phyloP scores from a whole-genome alignment of 2,113 vertebrate genomes.

The Loxodonta africana region DNA sequence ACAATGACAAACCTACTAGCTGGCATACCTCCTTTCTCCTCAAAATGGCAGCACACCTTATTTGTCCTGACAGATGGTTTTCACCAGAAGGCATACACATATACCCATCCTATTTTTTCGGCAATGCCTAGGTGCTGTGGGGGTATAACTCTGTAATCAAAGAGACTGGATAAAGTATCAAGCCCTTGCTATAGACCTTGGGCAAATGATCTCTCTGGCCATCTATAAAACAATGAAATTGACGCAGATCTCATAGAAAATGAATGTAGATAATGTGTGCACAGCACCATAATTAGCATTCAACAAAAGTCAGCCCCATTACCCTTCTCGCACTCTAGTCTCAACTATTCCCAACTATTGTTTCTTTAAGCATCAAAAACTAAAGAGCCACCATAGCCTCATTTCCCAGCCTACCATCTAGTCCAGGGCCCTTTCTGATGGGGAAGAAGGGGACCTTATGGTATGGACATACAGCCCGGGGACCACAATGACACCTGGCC shows the following conservation, averaged over 20 bases:
- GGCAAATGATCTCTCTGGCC: not conserved
- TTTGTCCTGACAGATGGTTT: not conserved
- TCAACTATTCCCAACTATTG: not conserved
- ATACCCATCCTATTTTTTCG: not conserved
- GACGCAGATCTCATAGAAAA: not conserved
- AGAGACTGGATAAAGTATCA: not conserved
- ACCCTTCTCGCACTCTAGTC: not conserved
- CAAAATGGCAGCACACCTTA: not conserved
- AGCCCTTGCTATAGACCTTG: not conserved
- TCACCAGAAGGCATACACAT: not conserved
- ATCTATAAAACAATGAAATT: not conserved
- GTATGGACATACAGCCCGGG: not conserved
- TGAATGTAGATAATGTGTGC: not conserved
- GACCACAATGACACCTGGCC: not conserved
- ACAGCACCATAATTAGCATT: not conserved
- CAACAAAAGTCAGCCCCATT: not conserved
- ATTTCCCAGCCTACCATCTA: not conserved
- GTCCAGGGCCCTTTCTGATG: not conserved
- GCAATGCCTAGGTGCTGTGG: not conserved
- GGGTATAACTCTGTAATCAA: not conserved
- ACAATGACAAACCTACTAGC: not conserved
- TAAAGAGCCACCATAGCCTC: not conserved
- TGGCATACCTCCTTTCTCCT: not conserved
- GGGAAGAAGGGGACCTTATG: not conserved
- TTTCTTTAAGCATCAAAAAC: not conserved